Conservation (phyloP, 2,113 vertebrate species). For the Cnemophilus loriae region DNA sequence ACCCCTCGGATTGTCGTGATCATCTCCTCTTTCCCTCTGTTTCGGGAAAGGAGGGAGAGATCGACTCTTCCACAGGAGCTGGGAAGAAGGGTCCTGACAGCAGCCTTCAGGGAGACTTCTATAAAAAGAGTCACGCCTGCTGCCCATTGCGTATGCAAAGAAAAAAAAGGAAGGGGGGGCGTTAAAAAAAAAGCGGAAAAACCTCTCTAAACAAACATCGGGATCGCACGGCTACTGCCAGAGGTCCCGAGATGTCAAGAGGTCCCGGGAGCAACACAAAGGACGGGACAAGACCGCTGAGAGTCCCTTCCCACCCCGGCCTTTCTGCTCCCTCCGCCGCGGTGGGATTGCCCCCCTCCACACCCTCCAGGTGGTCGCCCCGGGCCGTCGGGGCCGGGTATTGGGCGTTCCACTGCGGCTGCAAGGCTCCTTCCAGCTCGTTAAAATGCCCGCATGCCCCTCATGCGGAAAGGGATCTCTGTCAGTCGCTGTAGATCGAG, state of each 20-base stretch:
- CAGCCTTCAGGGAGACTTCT: neutral
- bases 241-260: constrained; percentile 42
- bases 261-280: constrained; percentile 40
- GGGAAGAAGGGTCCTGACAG: neutral
- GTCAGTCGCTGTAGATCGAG: neutral
- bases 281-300: neutral
- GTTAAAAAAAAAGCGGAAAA: neutral
- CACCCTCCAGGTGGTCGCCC: neutral
- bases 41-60: neutral
- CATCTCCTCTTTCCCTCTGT: neutral
- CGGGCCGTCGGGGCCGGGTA: neutral
- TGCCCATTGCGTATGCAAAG: neutral
- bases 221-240: constrained; percentile 57
- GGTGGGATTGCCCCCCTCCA: neutral
- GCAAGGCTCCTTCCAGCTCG: neutral
- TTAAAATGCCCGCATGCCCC: neutral
- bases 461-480: constrained; percentile 6
- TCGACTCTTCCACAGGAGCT: neutral
- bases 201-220: constrained; percentile 70
- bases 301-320: neutral
- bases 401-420: neutral
- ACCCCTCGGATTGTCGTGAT: neutral
- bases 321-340: neutral
- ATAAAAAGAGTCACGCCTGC: constrained; percentile 21
- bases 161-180: neutral